These are phyloP conservation scores for Cercocebus atys DNA, from an alignment of 2,113 vertebrate species.

Conservation along the genomic window DNA sequence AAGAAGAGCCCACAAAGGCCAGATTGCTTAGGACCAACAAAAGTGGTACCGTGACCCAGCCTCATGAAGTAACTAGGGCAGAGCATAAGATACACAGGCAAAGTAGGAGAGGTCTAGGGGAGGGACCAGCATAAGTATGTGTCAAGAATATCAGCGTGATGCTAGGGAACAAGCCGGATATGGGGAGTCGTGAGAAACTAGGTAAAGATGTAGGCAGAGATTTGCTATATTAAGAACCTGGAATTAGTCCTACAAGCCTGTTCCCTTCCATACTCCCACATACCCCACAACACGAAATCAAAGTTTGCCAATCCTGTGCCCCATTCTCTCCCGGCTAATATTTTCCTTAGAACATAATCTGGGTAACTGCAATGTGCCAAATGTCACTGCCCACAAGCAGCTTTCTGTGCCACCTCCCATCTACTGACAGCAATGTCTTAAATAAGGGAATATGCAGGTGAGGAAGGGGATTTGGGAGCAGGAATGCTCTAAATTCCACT, in stretches of 20 bases:
- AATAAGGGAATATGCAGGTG: neutral
- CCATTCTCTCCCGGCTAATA: neutral
- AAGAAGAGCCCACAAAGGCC: neutral
- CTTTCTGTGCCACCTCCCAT: neutral
- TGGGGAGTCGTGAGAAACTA: neutral
- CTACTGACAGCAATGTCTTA: neutral
- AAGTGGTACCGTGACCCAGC: too few relatives aligned
- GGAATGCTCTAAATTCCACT: neutral
- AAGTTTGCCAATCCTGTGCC: neutral
- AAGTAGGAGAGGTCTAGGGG: accelerated
- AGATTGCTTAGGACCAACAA: neutral
- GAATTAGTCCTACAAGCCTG: neutral
- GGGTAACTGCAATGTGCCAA: neutral
- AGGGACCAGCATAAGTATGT: neutral
- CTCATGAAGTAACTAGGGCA: neutral
- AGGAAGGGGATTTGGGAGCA: neutral
- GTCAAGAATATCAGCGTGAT: neutral
- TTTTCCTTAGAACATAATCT: neutral
- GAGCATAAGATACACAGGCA: neutral
- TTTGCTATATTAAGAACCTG: too few relatives aligned
- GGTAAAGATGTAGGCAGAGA: neutral
- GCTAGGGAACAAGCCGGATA: neutral
- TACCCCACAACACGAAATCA: neutral
- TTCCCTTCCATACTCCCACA: neutral
- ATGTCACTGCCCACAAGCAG: neutral